Evolutionary conservation across 2,888 invertebrate genomes (phyloP).

Genomic region (Erebia aethiops): DNA sequence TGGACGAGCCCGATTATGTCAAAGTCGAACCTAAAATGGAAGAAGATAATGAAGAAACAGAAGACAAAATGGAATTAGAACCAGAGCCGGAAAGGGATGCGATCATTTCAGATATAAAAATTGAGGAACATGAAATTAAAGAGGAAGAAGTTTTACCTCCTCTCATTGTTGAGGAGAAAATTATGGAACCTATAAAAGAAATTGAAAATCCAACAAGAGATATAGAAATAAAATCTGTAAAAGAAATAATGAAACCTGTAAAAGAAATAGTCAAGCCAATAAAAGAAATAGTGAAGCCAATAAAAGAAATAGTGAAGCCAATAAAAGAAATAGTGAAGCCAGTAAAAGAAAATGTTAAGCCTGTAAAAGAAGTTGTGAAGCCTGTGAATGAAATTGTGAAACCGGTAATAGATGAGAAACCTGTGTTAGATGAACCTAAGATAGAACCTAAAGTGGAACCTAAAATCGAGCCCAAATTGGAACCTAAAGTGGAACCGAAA

Average conservation of each 20-base stretch:
- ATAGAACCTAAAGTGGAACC: conserved; percentile 46
- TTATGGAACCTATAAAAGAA: conserved; percentile 24
- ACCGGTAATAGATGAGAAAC: conserved; percentile 9
- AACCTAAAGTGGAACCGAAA: conserved; percentile 49
- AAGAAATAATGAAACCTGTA: conserved; percentile 16
- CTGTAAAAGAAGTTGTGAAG: not conserved
- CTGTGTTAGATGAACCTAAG: conserved; percentile 16
- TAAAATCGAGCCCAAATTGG: conserved; percentile 43
- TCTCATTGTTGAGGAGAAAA: conserved; percentile 16
- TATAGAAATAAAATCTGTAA: conserved; percentile 16
- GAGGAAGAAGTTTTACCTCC: conserved; percentile 27
- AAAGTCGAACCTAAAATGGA: conserved; percentile 54
- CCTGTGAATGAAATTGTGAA: not conserved
- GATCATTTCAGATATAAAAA: conserved; percentile 17
- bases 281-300: conserved; percentile 18
- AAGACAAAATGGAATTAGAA: conserved; percentile 34
- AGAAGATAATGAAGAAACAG: conserved; percentile 40
- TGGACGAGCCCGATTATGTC: conserved; percentile 69
- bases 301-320: conserved; percentile 1
- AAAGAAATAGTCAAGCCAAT: conserved; percentile 3
- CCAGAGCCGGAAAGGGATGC: conserved; percentile 32
- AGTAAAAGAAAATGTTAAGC: not conserved
- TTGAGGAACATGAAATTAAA: conserved; percentile 23
- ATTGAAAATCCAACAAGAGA: conserved; percentile 13
- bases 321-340: conserved; percentile 16